Base-by-base conservation (phyloP, 2,888 invertebrate species). In the Campoplex capitator region DNA sequence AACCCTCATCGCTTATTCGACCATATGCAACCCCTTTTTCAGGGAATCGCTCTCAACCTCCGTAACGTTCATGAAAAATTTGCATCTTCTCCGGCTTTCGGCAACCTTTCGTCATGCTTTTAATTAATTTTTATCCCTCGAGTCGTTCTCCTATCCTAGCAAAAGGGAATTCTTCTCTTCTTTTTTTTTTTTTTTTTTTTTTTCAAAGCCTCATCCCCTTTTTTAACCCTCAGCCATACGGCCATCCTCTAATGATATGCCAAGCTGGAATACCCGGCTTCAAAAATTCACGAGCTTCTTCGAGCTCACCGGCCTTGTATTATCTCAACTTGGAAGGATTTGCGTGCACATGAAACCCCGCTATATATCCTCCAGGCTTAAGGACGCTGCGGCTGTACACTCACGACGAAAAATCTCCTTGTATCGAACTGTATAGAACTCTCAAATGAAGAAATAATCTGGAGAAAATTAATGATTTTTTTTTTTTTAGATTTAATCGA, bases 71-170 rank as follows among this genome's bases (percentile, higher is more conserved):
- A 67, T 67, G 54, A 81, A 67, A 81, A 81, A 81, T 81, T 74
- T 74, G 74, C 81, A 81, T 81, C 67, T 48, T 74, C 73, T 67
- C 62, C 11, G 38, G 48, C 45, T 76, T 56, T 38, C 74, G 74
- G 42, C 79, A 58, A 71, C 56, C 42, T 71, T 74, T 38, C 67
- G 81, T 32, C 73, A 74, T 48, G 74, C 81, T 54, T 81, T 81
- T 81, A 81, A 81, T 81, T 81, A 81, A 81, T 81, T 81, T 81
- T 74, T 74, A 65, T 74, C 54, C 65, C 38, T 51, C 74, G 74
- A 67, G 67, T 65, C 74, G 42, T 38, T n/a, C 74, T 23, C 35
- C 16, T 42, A n/a, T 74, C 74, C 28, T 73, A 35, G 48, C 45
- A 38, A 79, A 56, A 38, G 16, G 42, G 11, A 56, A 56, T 35